These are phyloP conservation scores for Toxostoma redivivum DNA, from an alignment of 2,113 vertebrate genomes.

Conservation along the genomic window DNA sequence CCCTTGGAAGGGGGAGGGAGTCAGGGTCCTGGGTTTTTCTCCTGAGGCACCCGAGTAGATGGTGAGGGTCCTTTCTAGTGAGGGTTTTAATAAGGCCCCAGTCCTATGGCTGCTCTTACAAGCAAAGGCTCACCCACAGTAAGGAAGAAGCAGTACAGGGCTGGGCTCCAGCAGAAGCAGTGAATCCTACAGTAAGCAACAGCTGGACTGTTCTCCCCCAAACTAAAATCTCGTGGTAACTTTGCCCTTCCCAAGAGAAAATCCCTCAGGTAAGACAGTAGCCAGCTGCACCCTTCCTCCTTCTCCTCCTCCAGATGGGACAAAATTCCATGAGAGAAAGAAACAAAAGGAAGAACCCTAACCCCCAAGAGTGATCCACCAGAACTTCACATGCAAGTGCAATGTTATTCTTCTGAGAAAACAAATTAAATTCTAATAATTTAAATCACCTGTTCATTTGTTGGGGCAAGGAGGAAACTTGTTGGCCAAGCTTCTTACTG, in stretches of 20 bases:
- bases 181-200: not conserved
- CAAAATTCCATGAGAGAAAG: not conserved
- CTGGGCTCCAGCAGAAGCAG: not conserved
- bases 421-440: not conserved
- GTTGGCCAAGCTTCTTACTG: not conserved
- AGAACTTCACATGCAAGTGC: not conserved
- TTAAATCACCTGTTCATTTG: not conserved
- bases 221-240: not conserved
- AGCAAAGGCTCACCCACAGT: not conserved
- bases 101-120: fast-evolving
- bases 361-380: not conserved
- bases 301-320: not conserved
- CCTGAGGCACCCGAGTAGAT: not conserved
- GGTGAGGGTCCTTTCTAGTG: not conserved
- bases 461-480: not conserved
- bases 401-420: not conserved
- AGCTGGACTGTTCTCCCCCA: not conserved
- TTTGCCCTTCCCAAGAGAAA: not conserved
- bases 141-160: not conserved
- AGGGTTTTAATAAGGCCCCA: not conserved
- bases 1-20: not conserved
- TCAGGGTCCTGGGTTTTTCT: not conserved
- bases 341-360: not conserved
- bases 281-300: not conserved
- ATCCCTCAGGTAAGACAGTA: not conserved